These are phyloP conservation scores for Phycodurus eques DNA, from an alignment of 2,113 vertebrate species.

Conservation along the genomic window DNA sequence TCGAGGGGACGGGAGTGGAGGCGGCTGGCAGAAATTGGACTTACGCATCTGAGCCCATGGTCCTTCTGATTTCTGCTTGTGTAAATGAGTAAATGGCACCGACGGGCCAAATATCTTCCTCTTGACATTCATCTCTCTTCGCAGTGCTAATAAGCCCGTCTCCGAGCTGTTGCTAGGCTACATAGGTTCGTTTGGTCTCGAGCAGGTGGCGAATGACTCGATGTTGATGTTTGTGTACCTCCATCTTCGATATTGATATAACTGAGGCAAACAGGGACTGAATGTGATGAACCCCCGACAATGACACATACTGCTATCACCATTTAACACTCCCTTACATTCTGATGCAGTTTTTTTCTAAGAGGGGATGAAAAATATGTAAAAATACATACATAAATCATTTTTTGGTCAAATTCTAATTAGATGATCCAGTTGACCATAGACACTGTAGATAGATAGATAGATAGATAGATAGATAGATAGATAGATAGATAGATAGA, in stretches of 20 bases:
- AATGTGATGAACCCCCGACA: background rate
- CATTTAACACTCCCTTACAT: background rate
- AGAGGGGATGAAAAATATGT: background rate
- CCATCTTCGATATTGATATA: background rate
- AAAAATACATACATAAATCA: background rate
- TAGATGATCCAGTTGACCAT: too few relatives aligned
- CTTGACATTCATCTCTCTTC: constrained; percentile 35
- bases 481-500: background rate
- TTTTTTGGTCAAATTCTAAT: too few relatives aligned
- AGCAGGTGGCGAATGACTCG: constrained; percentile 40
- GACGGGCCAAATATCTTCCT: constrained; percentile 45
- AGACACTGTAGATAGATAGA: background rate
- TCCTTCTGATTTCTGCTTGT: constrained; percentile 28
- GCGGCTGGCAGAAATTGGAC: constrained; percentile 11
- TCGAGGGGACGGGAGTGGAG: constrained; percentile 20
- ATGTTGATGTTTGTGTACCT: background rate
- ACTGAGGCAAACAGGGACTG: constrained; percentile 6
- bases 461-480: background rate
- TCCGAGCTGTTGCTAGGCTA: constrained; percentile 68
- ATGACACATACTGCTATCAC: background rate
- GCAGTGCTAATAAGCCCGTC: constrained; percentile 49
- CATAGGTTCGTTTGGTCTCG: constrained; percentile 15
- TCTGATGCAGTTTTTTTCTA: background rate
- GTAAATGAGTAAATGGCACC: constrained; percentile 33
- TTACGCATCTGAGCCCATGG: constrained; percentile 15